Base-by-base conservation (phyloP, 2,888 invertebrate genomes). In the Erebia aethiops region DNA sequence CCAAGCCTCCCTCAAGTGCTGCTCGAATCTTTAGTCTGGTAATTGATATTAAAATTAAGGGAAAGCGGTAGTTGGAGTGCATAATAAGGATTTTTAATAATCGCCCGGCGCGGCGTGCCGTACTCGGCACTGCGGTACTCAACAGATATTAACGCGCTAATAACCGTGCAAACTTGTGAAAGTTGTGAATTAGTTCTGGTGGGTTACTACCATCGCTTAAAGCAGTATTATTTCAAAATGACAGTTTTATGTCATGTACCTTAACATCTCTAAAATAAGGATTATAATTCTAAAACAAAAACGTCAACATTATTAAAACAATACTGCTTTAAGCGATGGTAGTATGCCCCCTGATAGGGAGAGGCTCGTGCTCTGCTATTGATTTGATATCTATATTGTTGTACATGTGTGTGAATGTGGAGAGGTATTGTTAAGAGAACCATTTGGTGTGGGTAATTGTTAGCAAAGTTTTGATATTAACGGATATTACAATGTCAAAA, bases 1-100 rank as follows among this genome's bases (percentile, higher is more conserved):
- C 72, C 63, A 63, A 52, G 68, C 69, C 58, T 69, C 72, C 71
- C 54, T 54, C 67, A 63, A 74, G 71, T 72, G 7, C 70, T 70
- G 49, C 67, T 63, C 64, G 70, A 70, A 75, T 71, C 71, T 71
- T 70, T 74, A 76, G 76, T 62, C 68, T 66, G 21, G 67, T 67
- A 67, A 67, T 58, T 58, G 67, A 67, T 67, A 67, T 67, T 67
- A 58, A 67, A 67, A 67, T 67, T 67, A 58, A 67, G 67, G 67
- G 67, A 67, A 67, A 67, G 67, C 67, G 67, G 67, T 58, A 58
- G 58, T 46, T 58, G 49, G 49, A 67, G 67, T 58, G 67, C 58
- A 67, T 67, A 67, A 67, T 58, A 67, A 67, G 67, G 67, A 58
- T 67, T 67, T 66, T 67, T 67, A 67, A 57, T 67, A 67, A 67